Evolutionary conservation across 1,140 invertebrate species (phyloP).

Genomic region (Muscidifurax raptorellus): DNA sequence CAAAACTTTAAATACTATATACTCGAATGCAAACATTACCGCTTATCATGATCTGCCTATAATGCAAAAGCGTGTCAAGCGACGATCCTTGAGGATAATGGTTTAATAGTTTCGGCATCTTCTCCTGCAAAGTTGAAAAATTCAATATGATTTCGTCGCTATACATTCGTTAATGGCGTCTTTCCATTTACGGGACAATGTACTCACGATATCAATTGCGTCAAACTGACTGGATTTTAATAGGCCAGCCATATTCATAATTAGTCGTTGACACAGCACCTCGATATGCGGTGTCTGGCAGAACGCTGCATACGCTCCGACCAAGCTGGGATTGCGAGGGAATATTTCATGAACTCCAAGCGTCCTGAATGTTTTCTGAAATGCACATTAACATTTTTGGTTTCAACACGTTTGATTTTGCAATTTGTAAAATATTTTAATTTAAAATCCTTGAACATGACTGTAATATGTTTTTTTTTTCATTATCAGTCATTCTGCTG

Average conservation of each 20-base stretch:
- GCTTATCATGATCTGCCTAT: conserved; percentile 71
- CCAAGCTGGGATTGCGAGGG: conserved; percentile 57
- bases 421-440: too few relatives aligned
- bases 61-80: conserved; percentile 73
- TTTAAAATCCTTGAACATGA: too few relatives aligned
- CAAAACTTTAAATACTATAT: neutral
- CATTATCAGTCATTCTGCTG: neutral
- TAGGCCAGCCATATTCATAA: conserved; percentile 68
- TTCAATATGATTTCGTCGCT: neutral
- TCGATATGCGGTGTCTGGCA: conserved; percentile 70
- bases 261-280: conserved; percentile 76
- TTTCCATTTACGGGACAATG: neutral
- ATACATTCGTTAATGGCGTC: neutral
- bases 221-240: conserved; percentile 60
- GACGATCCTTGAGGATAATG: conserved; percentile 76
- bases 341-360: conserved; percentile 63
- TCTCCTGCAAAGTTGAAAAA: conserved; percentile 62
- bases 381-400: conserved; percentile 5
- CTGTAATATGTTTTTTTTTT: neutral
- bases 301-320: conserved; percentile 55
- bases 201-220: conserved; percentile 46
- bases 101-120: conserved; percentile 71
- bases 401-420: neutral
- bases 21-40: conserved; percentile 52
- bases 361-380: conserved; percentile 64